Evolutionary conservation across 2,113 vertebrate genomes (phyloP), one percentile per base, ranked within the genome.

Genomic region (Miniopterus natalensis): DNA sequence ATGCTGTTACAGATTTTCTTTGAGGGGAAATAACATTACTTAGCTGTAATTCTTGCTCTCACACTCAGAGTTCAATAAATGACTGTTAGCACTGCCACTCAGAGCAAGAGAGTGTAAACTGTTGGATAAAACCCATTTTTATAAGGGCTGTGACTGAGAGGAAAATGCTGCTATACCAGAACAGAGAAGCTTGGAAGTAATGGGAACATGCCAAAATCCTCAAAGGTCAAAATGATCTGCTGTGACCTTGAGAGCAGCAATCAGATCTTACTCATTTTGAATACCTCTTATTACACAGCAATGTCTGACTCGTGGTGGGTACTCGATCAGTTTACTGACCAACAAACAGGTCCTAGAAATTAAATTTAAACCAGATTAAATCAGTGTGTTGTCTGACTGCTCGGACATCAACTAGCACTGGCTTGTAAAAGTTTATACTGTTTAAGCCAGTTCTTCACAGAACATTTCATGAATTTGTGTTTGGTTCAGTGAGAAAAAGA

Each of bases 51-150:
- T 74, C 71, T 86, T 92, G 51, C 15, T 71, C 84, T 65, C 17
- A 40, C 6, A 12, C 36, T 61, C 63, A 71, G 23, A 89, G 61
- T 74, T 96, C 55, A 93, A 31, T 65, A 74, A 59, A 23, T 55
- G 18, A 80, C 51, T 25, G 57, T 88, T 79, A 27, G 57, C 68
- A 40, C 36, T 78, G 27, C 36, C 31, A n/a, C n/a, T 49, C 45
- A 57, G 45, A 84, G 20, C 17, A 77, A 86, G 36, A 94, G 51
- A 92, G 77, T 94, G n/a, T 59, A 42, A 90, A 27, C 61, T 70
- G 3, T 87, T 81, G 63, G 51, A 31, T 74, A 90, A 95, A 96
- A 68, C 65, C 53, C 10, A 36, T 66, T 73, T 92, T 95, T 74
- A 45, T 27, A 74, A 74, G 49, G 29, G 6, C 20, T 92, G 12